A percentile compares a stretch with the other conserved stretches of the same genome.
These are phyloP conservation scores for Xanthostigma xanthostigma DNA, from an alignment of 2,888 invertebrate genomes.

Conservation along the genomic window DNA sequence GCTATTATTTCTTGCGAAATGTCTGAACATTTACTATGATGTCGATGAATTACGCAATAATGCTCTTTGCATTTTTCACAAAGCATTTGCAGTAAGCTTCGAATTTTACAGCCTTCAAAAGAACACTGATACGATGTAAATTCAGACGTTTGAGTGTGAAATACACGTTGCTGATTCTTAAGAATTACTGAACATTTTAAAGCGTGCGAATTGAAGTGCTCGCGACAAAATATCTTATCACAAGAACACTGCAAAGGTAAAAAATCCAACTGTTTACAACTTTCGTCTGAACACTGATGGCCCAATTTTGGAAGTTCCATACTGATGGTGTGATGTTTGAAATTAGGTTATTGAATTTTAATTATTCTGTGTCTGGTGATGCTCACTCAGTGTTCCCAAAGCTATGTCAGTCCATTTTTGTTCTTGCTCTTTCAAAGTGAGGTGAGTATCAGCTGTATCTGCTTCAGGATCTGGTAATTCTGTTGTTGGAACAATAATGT, in stretches of 20 bases:
- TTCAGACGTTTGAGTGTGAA: not conserved
- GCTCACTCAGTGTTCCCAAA: conserved; percentile 34
- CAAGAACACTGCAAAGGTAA: conserved; percentile 55
- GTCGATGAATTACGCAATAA: conserved; percentile 54
- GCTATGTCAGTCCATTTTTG: conserved; percentile 46
- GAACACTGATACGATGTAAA: conserved; percentile 37
- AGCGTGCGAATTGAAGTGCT: conserved; percentile 43
- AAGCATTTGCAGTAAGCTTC: conserved; percentile 44
- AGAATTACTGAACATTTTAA: conserved; percentile 29
- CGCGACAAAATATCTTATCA: conserved; percentile 45
- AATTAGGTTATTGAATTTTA: not conserved
- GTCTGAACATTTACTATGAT: conserved; percentile 21
- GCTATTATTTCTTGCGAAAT: conserved; percentile 16
- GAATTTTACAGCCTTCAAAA: conserved; percentile 38
- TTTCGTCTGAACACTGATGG: conserved; percentile 40
- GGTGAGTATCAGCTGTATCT: conserved; percentile 79
- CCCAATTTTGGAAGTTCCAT: conserved; percentile 69
- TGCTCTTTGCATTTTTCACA: conserved; percentile 51
- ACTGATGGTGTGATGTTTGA: not conserved
- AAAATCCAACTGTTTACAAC: conserved; percentile 57
- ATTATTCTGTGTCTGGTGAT: conserved; percentile 21
- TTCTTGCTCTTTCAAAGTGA: conserved; percentile 79
- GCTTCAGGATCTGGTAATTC: conserved; percentile 88
- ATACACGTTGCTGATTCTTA: too few species aligned
- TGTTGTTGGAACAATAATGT: conserved; percentile 67